A percentile compares a stretch with the other conserved stretches of the same genome.
Conservation (phyloP, 2,113 vertebrate genomes). For the Henicopernis longicauda region DNA sequence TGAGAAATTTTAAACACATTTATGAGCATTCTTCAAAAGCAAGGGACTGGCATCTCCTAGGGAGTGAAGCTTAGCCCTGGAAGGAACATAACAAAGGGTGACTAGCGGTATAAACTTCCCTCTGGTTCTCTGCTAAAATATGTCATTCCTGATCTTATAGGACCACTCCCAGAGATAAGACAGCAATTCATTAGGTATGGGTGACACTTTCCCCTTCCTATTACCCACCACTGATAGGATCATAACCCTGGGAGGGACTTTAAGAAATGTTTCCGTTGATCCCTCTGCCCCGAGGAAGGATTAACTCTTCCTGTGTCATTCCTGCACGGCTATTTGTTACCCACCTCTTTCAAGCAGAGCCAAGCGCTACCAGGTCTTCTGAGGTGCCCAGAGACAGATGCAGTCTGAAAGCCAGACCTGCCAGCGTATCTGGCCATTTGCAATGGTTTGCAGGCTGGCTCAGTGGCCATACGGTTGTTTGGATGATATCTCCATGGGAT, state of each 20-base stretch:
- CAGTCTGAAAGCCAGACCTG: constrained; percentile 16
- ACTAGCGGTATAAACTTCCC: neutral
- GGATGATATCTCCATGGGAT: constrained; percentile 58
- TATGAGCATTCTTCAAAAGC: neutral
- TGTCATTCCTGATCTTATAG: neutral
- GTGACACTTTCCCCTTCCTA: neutral
- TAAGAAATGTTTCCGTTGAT: neutral
- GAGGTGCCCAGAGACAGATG: constrained; percentile 41
- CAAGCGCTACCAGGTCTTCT: constrained; percentile 32
- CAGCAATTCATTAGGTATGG: neutral
- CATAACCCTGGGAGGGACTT: neutral
- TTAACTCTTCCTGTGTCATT: neutral
- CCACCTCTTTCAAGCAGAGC: neutral
- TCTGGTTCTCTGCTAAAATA: neutral
- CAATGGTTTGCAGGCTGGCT: constrained; percentile 32
- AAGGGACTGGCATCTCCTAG: neutral
- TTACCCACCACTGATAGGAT: neutral
- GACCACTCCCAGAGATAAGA: neutral
- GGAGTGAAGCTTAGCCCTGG: neutral
- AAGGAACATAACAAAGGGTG: neutral
- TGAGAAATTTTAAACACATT: neutral
- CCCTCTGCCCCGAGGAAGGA: neutral
- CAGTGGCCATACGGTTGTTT: constrained; percentile 64
- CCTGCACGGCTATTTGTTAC: neutral
- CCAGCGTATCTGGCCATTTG: constrained; percentile 54